Percentiles rank a stretch among this genome's conserved stretches.
Evolutionary conservation across 1,140 invertebrate genomes (phyloP).

Genomic region (Bathynomus jamesi): DNA sequence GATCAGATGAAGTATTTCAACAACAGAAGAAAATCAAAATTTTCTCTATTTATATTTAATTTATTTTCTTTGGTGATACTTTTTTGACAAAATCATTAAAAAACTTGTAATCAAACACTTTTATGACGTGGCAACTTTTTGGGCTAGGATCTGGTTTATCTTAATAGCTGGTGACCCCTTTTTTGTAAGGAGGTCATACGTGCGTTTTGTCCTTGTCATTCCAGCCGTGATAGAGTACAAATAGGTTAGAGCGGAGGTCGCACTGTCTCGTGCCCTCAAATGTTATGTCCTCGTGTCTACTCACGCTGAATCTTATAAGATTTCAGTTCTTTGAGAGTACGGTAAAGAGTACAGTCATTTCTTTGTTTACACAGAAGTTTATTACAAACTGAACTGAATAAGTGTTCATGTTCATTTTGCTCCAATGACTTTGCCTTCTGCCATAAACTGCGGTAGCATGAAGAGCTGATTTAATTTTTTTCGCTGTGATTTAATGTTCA

Average conservation of each 20-base stretch:
- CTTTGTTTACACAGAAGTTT: no score
- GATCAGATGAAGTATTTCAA: conserved; percentile 12
- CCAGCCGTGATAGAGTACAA: conserved; percentile 34
- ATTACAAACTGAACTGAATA: no score
- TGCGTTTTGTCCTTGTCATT: conserved; percentile 30
- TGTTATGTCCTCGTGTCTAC: conserved; percentile 18
- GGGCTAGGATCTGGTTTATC: conserved; percentile 11
- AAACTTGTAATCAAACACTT: conserved; percentile 12
- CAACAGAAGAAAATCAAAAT: not conserved
- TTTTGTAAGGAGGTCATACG: conserved; percentile 17
- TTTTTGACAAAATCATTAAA: conserved; percentile 20
- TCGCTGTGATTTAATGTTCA: no score
- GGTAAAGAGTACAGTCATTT: no score
- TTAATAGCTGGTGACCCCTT: conserved; percentile 15
- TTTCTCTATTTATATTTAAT: not conserved
- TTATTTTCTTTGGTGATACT: no score
- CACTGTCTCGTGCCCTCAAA: conserved; percentile 27
- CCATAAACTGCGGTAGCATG: no score
- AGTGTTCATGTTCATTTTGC: no score
- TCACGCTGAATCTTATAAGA: no score
- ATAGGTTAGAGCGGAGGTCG: conserved; percentile 33
- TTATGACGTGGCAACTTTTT: no score
- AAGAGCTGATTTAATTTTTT: no score
- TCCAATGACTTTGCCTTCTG: no score
- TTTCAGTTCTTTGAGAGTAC: no score